A percentile compares a stretch with the other conserved stretches of the same genome.
These are phyloP conservation scores for Aphis craccivora DNA, from an alignment of 1,140 invertebrate species.

Conservation along the genomic window DNA sequence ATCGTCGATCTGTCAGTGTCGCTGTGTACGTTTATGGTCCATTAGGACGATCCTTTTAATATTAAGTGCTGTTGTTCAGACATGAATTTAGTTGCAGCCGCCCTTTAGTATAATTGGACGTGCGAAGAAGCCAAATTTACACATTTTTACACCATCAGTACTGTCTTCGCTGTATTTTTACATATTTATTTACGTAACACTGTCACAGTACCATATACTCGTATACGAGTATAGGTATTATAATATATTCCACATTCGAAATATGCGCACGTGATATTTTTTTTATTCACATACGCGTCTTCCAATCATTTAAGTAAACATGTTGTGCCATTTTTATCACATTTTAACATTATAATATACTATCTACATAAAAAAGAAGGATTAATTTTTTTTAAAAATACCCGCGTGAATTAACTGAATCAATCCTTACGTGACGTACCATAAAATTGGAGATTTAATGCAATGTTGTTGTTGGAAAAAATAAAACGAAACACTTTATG, in stretches of 20 bases:
- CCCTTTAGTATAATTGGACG: not conserved
- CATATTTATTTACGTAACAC: not conserved
- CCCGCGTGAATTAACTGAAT: not conserved
- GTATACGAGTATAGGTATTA: too few species aligned
- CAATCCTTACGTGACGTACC: not conserved
- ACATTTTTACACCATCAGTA: not conserved
- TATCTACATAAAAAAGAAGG: not conserved
- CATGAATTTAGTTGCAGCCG: not conserved
- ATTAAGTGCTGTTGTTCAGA: not conserved
- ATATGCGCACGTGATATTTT: not conserved
- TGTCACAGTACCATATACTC: not conserved
- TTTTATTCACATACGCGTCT: not conserved
- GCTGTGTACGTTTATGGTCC: not conserved
- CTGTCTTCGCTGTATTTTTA: not conserved
- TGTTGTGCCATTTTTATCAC: not conserved
- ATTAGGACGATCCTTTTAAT: not conserved
- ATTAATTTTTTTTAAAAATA: not conserved
- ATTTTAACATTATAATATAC: not conserved
- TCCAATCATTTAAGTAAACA: not conserved
- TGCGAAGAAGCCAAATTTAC: not conserved
- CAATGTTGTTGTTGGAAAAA: not conserved
- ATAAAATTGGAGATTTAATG: not conserved
- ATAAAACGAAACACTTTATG: not conserved
- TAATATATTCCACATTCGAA: not conserved
- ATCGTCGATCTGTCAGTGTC: not conserved